Percentiles rank a stretch among this genome's conserved stretches.
Evolutionary conservation across 2,888 invertebrate genomes (phyloP).

Genomic region (Seira ritae): DNA sequence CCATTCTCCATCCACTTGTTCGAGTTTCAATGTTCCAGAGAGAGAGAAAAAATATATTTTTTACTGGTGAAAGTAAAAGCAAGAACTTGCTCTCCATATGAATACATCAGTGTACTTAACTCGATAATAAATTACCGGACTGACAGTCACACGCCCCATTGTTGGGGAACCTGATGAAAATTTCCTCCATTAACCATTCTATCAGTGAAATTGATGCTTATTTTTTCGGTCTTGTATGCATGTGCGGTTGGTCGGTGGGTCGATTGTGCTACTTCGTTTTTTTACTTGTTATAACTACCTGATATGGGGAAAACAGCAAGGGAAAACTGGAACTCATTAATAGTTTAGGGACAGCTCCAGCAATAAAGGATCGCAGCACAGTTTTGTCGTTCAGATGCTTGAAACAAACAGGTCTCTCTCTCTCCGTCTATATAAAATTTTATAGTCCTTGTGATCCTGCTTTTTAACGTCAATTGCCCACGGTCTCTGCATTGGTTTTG

Average conservation of each 20-base stretch:
- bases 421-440: slow-evolving; percentile 18
- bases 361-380: neutral
- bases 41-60: neutral
- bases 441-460: neutral
- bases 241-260: slow-evolving; percentile 26
- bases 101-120: slow-evolving; percentile 58
- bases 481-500: neutral
- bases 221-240: neutral
- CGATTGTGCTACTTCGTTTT: slow-evolving; percentile 30
- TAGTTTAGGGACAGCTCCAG: slow-evolving; percentile 26
- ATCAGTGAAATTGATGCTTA: slow-evolving; percentile 55
- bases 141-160: slow-evolving; percentile 61
- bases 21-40: slow-evolving; percentile 30
- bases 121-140: slow-evolving; percentile 57
- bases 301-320: neutral
- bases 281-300: slow-evolving; percentile 25
- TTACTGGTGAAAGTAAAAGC: neutral
- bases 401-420: slow-evolving; percentile 52
- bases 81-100: slow-evolving; percentile 45
- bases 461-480: slow-evolving; percentile 10
- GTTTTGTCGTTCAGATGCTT: neutral
- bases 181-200: slow-evolving; percentile 63
- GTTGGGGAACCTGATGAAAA: slow-evolving; percentile 63
- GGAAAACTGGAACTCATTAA: slow-evolving; percentile 38
- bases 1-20: slow-evolving; percentile 45